These are phyloP conservation scores for Drosophila bifasciata DNA, from an alignment of 1,140 invertebrate species.

Conservation along the genomic window DNA sequence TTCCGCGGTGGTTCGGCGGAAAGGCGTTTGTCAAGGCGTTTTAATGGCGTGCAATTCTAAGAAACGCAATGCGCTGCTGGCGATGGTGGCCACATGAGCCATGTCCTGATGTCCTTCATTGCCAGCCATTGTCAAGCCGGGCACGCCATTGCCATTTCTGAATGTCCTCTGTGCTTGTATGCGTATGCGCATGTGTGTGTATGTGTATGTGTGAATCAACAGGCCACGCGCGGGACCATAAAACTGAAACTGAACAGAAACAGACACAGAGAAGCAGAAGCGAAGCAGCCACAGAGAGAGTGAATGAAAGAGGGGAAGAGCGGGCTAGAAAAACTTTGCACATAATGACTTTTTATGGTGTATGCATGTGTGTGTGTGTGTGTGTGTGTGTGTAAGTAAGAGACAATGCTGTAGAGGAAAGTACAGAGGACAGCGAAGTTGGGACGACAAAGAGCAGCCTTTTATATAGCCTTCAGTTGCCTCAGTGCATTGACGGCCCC, in stretches of 20 bases:
- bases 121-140: slow-evolving; percentile 65
- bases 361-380: slow-evolving; percentile 18
- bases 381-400: slow-evolving; percentile 13
- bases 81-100: slow-evolving; percentile 37
- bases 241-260: slow-evolving; percentile 65
- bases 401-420: no score
- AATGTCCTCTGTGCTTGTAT: slow-evolving; percentile 44
- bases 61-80: slow-evolving; percentile 56
- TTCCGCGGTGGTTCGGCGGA: not conserved
- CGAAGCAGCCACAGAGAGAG: not conserved
- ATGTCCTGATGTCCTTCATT: slow-evolving; percentile 57
- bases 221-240: slow-evolving; percentile 73
- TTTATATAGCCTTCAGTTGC: slow-evolving; percentile 61
- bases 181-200: slow-evolving; percentile 12
- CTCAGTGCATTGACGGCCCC: slow-evolving; percentile 17
- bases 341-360: slow-evolving; percentile 78
- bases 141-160: slow-evolving; percentile 60
- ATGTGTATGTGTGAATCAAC: slow-evolving; percentile 60
- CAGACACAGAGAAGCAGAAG: slow-evolving; percentile 30
- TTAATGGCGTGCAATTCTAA: slow-evolving; percentile 74
- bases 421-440: not conserved
- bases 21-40: slow-evolving; percentile 69
- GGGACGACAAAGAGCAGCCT: slow-evolving; percentile 31
- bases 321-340: slow-evolving; percentile 65
- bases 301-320: slow-evolving; percentile 37